A percentile compares a stretch with the other conserved stretches of the same genome.
Evolutionary conservation across 1,140 invertebrate species (phyloP).

Genomic region (Nilaparvata lugens): DNA sequence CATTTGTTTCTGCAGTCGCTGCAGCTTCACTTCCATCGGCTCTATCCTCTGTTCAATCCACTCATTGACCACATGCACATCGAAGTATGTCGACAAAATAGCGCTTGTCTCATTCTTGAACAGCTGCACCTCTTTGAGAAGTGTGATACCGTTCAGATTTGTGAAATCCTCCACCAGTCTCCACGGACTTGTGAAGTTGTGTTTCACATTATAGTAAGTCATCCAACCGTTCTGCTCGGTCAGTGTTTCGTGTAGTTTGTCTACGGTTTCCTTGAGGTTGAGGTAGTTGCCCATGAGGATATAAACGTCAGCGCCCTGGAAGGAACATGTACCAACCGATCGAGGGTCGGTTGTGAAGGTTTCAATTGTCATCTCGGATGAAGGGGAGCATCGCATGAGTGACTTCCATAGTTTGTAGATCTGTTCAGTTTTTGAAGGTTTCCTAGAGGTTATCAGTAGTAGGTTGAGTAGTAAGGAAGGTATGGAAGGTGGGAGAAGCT

Average conservation of each 20-base stretch:
- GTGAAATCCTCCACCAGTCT: constrained; percentile 12
- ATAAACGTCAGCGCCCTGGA: constrained; percentile 6
- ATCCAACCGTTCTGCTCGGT: constrained; percentile 19
- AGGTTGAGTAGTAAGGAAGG: constrained; percentile 43
- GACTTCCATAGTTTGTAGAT: constrained; percentile 1
- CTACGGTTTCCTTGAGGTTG: constrained; percentile 5
- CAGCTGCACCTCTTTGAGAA: constrained; percentile 8
- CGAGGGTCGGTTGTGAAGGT: background rate
- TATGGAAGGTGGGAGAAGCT: constrained; percentile 51
- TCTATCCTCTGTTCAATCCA: constrained; percentile 14
- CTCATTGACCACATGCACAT: constrained; percentile 9
- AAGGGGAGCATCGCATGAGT: constrained; percentile 16
- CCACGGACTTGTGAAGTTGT: constrained; percentile 19
- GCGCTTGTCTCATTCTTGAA: constrained; percentile 6
- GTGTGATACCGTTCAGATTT: background rate
- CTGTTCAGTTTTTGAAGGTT: background rate
- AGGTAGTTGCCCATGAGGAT: constrained; percentile 1
- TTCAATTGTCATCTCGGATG: background rate
- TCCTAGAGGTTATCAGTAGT: constrained; percentile 25
- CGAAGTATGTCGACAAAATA: background rate
- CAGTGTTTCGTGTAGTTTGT: constrained; percentile 3
- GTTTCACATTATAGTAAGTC: constrained; percentile 18
- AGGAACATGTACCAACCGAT: background rate
- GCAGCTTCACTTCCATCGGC: constrained; percentile 4
- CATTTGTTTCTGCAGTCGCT: constrained; percentile 26